phyloP scores from a whole-genome alignment of 2,113 vertebrate species.

The Struthio camelus region DNA sequence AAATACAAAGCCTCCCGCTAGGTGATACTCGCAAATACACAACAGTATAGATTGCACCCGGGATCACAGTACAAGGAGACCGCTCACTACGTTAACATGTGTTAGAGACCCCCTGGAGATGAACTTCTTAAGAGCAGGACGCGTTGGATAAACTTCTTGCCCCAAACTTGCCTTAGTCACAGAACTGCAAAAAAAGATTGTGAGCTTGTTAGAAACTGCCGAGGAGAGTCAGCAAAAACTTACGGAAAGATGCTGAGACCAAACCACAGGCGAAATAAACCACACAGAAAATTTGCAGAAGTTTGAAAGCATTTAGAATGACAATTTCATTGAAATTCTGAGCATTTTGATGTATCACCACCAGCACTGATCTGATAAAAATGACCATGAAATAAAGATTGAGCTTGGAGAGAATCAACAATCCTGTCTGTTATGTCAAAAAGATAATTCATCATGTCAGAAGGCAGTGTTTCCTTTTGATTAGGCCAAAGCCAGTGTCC shows the following conservation, averaged over 20 bases:
- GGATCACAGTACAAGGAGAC: background rate
- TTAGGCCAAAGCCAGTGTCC: background rate
- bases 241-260: background rate
- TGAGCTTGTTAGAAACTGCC: background rate
- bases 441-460: background rate
- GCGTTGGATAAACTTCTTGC: background rate
- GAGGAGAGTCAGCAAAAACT: background rate
- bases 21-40: background rate
- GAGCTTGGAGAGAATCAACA: background rate
- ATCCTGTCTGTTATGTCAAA: background rate
- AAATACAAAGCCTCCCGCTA: background rate
- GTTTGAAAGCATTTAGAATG: background rate
- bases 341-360: background rate
- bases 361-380: constrained; percentile 3
- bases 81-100: background rate
- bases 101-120: background rate
- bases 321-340: constrained; percentile 2
- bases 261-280: background rate
- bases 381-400: background rate
- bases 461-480: background rate
- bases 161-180: fast-evolving
- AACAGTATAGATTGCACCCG: background rate
- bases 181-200: background rate
- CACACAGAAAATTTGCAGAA: background rate
- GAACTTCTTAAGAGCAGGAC: background rate